These are phyloP conservation scores for Taphrorychus bicolor DNA, from an alignment of 2,888 invertebrate genomes.

Conservation along the genomic window DNA sequence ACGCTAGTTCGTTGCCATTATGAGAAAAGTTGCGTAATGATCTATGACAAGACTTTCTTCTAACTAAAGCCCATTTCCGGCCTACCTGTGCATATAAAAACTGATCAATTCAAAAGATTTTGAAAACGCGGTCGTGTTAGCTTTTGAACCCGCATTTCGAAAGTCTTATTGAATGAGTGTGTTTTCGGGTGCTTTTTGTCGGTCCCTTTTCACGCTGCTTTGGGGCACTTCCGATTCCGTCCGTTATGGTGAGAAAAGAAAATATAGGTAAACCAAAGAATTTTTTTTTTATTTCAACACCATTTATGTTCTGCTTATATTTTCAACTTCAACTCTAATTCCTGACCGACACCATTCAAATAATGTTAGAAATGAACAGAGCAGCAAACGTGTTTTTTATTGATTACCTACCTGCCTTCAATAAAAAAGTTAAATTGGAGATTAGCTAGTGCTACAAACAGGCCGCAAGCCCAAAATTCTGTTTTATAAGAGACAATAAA, in stretches of 20 bases:
- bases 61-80: conserved; percentile 2
- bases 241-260: neutral
- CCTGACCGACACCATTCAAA: too few relatives aligned
- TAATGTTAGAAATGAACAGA: too few relatives aligned
- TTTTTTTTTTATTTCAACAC: too few relatives aligned
- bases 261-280: neutral
- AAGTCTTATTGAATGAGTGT: conserved; percentile 18
- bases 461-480: neutral
- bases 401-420: too few relatives aligned
- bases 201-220: conserved; percentile 24
- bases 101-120: conserved; percentile 17
- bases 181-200: conserved; percentile 24
- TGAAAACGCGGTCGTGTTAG: conserved; percentile 27
- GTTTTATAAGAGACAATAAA: neutral
- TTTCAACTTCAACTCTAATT: too few relatives aligned
- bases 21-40: neutral
- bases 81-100: conserved; percentile 12
- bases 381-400: neutral
- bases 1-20: neutral
- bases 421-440: too few relatives aligned
- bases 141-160: conserved; percentile 30
- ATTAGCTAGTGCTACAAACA: neutral
- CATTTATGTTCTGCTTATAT: too few relatives aligned
- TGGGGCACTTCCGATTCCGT: conserved; percentile 29
- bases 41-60: neutral